These are phyloP conservation scores for Xenops minutus DNA, from an alignment of 2,797 vertebrate genomes.

Conservation along the genomic window DNA sequence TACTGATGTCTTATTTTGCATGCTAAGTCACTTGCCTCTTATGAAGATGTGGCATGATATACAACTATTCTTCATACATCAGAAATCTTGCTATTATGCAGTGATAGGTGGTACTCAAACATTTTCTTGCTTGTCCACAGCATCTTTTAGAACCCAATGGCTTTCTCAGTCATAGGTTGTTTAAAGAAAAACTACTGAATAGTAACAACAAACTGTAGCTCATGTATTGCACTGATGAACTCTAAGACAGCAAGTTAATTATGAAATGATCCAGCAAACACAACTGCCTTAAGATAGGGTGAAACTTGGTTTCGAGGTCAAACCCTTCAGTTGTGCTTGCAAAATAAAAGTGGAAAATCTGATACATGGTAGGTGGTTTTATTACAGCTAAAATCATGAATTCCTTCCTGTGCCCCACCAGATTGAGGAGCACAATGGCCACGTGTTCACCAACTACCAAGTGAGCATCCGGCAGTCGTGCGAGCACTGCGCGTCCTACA, in stretches of 20 bases:
- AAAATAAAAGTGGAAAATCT: not conserved
- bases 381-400: not conserved
- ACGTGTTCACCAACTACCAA: slow-evolving; percentile 90
- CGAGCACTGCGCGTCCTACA: slow-evolving; percentile 92
- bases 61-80: not conserved
- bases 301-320: not conserved
- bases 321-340: not conserved
- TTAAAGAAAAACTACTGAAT: not conserved
- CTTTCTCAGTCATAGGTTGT: not conserved
- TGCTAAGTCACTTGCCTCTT: not conserved
- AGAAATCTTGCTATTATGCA: not conserved
- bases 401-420: slow-evolving; percentile 37
- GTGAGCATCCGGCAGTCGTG: slow-evolving; percentile 96
- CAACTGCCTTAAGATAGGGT: not conserved
- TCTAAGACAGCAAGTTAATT: not conserved
- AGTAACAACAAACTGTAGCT: not conserved
- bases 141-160: not conserved
- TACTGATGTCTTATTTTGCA: not conserved
- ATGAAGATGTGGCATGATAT: not conserved
- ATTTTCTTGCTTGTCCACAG: not conserved
- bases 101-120: not conserved
- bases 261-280: not conserved
- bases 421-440: slow-evolving; percentile 90
- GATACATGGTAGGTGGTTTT: not conserved
- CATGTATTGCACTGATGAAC: not conserved